Conservation (phyloP, 2,888 invertebrate genomes). For the Nudaria mundana region DNA sequence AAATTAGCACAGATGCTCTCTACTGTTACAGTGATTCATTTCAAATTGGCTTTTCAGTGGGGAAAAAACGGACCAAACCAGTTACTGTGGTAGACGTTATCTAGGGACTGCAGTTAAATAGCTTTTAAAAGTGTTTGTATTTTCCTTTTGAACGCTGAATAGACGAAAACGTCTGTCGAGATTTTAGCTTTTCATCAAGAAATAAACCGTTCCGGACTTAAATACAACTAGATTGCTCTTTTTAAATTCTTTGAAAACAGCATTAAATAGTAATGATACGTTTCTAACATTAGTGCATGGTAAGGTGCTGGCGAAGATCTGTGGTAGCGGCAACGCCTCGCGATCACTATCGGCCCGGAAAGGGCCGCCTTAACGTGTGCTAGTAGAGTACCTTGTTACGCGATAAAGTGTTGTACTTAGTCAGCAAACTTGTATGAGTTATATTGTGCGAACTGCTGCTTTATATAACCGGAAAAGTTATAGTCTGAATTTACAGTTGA, state of each 20-base stretch:
- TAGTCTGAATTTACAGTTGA: too few relatives aligned
- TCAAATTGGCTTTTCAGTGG: slow-evolving; percentile 79
- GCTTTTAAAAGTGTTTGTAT: slow-evolving; percentile 68
- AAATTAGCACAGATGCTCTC: slow-evolving; percentile 81
- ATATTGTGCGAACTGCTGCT: slow-evolving; percentile 57
- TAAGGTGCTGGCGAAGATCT: slow-evolving; percentile 56
- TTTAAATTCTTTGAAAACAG: slow-evolving; percentile 7
- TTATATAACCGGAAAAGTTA: too few relatives aligned
- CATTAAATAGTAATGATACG: slow-evolving; percentile 58
- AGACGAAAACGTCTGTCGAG: slow-evolving; percentile 32
- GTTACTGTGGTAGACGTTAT: slow-evolving; percentile 64
- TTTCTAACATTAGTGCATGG: slow-evolving; percentile 64
- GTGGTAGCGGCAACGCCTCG: slow-evolving; percentile 60
- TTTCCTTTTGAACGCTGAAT: slow-evolving; percentile 45
- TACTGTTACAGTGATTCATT: slow-evolving; percentile 80
- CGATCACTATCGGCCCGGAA: slow-evolving; percentile 61
- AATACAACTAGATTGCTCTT: background rate
- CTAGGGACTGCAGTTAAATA: slow-evolving; percentile 67
- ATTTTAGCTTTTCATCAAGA: slow-evolving; percentile 13
- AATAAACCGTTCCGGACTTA: slow-evolving; percentile 7
- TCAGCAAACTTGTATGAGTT: slow-evolving; percentile 57
- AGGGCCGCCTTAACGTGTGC: slow-evolving; percentile 61
- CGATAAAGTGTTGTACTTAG: slow-evolving; percentile 48
- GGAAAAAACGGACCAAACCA: slow-evolving; percentile 58
- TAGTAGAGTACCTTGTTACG: too few relatives aligned